Evolutionary conservation across 2,797 vertebrate genomes (phyloP), one percentile per base, ranked within the genome.

Genomic region (Macroramphosus scolopax): DNA sequence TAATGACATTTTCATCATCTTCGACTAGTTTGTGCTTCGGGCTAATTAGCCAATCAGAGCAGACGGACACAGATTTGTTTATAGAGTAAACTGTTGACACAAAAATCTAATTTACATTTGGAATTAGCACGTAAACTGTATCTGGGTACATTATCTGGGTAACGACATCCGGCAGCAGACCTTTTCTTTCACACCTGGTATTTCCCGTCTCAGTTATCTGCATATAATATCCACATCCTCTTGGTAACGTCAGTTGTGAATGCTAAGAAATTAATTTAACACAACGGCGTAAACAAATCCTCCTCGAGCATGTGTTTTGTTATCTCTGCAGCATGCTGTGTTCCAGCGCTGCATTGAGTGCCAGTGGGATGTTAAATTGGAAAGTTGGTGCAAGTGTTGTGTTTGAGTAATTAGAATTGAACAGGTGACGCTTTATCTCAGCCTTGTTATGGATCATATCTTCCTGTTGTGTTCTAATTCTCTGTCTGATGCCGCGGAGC

Each of bases 361-460:
- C 31, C 28, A 44, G 22, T 38, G 51, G 45, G 41, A 61, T 68
- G 56, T 66, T 63, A 67, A 71, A 59, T 56, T 43, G 50, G 40
- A 53, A 70, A 64, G 49, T 64, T 34, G 51, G 46, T 49, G 60
- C 48, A 29, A 57, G 53, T 63, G 51, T 71, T 75, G 60, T 59
- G 55, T 65, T 60, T 31, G 37, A 65, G 81, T 81, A 84, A 85
- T 87, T 82, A 82, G 73, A 79, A 63, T 72, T 72, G 64, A 88
- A 78, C 82, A 86, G 87, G 84, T 87, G 84, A 81, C 63, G 74
- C 61, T 77, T 87, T 81, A 75, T 83, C 72, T 81, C 55, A 37
- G 73, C 63, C 77, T 76, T 67, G 65, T 85, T 85, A 77, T 75
- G 74, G 77, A 84, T 86, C 72, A 78, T 66, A 78, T 81, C 61